These are phyloP conservation scores for Piaya cayana DNA, from an alignment of 2,113 vertebrate genomes.

Conservation along the genomic window DNA sequence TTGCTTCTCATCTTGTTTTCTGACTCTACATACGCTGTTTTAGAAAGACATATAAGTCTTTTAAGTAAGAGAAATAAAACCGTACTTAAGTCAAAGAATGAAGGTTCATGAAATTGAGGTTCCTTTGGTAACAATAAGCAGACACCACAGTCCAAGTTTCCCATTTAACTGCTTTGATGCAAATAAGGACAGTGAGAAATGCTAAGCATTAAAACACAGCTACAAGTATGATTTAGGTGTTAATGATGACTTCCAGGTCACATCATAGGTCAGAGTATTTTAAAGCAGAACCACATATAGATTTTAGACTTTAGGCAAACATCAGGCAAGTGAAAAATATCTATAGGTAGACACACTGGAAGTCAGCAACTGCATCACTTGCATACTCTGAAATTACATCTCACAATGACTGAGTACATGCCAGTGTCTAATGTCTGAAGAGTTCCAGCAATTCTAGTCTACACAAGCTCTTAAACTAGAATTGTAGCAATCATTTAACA, in stretches of 20 bases:
- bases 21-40: rapidly evolving
- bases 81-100: neutral
- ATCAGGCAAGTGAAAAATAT: neutral
- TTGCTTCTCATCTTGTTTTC: neutral
- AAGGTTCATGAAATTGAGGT: neutral
- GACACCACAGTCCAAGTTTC: neutral
- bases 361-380: neutral
- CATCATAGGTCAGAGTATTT: neutral
- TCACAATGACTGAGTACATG: neutral
- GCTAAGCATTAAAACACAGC: neutral
- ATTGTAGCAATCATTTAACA: neutral
- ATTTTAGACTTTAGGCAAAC: neutral
- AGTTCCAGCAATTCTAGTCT: neutral
- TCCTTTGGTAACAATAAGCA: neutral
- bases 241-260: neutral
- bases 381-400: neutral
- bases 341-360: neutral
- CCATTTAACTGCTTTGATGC: neutral
- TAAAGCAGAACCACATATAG: neutral
- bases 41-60: neutral
- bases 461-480: neutral
- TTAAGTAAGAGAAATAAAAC: neutral
- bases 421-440: neutral
- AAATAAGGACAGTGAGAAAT: neutral
- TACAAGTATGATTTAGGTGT: neutral